These are phyloP conservation scores for Diorhabda carinulata DNA, from an alignment of 1,140 invertebrate genomes.

Conservation along the genomic window DNA sequence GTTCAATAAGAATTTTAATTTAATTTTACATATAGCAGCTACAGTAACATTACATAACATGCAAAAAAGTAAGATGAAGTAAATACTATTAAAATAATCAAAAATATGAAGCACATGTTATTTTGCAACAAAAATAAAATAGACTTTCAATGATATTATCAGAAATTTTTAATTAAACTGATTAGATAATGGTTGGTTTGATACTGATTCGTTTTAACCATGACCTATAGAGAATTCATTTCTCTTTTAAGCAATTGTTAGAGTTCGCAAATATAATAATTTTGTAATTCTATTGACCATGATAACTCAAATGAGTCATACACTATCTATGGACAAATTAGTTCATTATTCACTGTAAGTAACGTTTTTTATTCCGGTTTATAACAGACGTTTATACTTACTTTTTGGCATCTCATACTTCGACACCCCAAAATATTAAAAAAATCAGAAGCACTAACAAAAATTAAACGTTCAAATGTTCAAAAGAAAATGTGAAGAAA, in stretches of 20 bases:
- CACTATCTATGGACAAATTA: not conserved
- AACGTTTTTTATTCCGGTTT: no score
- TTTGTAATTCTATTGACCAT: not conserved
- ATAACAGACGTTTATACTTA: constrained; percentile 17
- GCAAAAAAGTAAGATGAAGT: no score
- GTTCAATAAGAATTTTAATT: no score
- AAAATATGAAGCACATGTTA: no score
- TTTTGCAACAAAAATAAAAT: no score
- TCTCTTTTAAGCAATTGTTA: not conserved
- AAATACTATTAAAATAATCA: no score
- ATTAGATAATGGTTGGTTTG: not conserved
- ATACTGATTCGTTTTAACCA: not conserved
- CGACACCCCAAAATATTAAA: constrained; percentile 14
- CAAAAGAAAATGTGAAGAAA: not conserved
- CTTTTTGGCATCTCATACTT: constrained; percentile 34
- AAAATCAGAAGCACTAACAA: constrained; percentile 11
- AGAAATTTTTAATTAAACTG: not conserved
- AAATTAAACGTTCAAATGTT: not conserved
- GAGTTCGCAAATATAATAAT: constrained; percentile 1
- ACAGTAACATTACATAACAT: no score
- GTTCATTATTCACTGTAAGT: not conserved
- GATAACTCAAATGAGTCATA: constrained; percentile 8
- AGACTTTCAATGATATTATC: no score
- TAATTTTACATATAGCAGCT: no score
- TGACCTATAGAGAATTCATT: not conserved